phyloP scores from a whole-genome alignment of 2,113 vertebrate species.

The Gavialis gangeticus region DNA sequence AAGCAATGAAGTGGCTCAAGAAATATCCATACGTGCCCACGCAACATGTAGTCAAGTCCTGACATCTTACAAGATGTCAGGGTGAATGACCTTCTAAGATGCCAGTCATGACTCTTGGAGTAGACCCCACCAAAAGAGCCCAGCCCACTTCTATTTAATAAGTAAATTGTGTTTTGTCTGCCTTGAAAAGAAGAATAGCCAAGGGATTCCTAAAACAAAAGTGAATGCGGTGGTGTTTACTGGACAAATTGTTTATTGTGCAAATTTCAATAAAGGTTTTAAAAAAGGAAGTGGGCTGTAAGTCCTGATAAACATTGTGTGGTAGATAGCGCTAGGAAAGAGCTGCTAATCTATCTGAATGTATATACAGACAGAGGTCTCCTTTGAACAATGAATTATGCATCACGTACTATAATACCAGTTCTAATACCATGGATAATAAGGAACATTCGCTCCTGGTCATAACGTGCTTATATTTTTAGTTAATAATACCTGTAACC shows the following conservation, averaged over 20 bases:
- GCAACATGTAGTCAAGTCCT: neutral
- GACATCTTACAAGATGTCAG: neutral
- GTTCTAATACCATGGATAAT: neutral
- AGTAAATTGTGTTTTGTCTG: conserved; percentile 45
- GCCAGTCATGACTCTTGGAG: neutral
- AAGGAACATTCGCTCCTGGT: neutral
- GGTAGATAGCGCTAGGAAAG: conserved; percentile 53
- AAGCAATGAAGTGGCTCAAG: neutral
- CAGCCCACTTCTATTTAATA: conserved; percentile 16
- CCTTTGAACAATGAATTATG: conserved; percentile 52
- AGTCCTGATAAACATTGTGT: conserved; percentile 70
- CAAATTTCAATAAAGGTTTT: conserved; percentile 72
- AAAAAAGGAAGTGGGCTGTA: conserved; percentile 74
- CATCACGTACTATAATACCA: neutral
- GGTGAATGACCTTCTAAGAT: neutral
- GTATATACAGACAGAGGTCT: conserved; percentile 35
- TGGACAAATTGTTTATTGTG: conserved; percentile 76
- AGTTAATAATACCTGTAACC: neutral
- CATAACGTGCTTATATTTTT: neutral
- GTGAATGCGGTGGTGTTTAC: neutral
- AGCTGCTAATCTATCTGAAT: conserved; percentile 52
- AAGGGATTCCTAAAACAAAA: conserved; percentile 56
- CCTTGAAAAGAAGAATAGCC: conserved; percentile 62
- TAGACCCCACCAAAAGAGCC: neutral
- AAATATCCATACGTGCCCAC: neutral